Evolutionary conservation across 2,113 vertebrate genomes (phyloP), one percentile per base, ranked within the genome.

Genomic region (Scalopus aquaticus): DNA sequence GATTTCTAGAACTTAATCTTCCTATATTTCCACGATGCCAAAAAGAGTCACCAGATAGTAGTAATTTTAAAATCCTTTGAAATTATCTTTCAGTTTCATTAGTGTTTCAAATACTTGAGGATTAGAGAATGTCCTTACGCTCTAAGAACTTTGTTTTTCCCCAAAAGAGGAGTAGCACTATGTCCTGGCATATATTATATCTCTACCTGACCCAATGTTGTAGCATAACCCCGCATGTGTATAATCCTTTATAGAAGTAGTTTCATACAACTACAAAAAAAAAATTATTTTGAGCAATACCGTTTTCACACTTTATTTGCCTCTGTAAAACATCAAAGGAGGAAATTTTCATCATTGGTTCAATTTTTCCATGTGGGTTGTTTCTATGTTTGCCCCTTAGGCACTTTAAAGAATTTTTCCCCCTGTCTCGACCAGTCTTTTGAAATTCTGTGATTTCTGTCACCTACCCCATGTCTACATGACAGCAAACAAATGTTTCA

Each of bases 401-500:
- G 3, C 2, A 89, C 37, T 51, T 96, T 70, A 80, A 91, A 37
- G 2, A 65, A 3, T 28, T 73, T 26, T 86, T 79, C 73, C 35
- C n/a, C 35, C 60, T 64, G 35, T 46, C 51, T 70, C 15, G 0
- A 2, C 35, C 93, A 58, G 30, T 84, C 54, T 81, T 94, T 83
- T 90, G 79, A 90, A 93, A 95, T 73, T 69, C 37, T 92, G 22
- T 93, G 44, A 93, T 92, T 91, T 95, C 58, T 91, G 35, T 90
- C 89, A 92, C 32, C 42, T 85, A 78, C 84, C 13, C 2, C 42
- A 60, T 76, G 49, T 91, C 77, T 93, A 54, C 72, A 81, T 92
- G 94, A 69, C 87, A 94, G 80, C 28, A 94, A 90, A 91, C 74
- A 94, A 91, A 89, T 91, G 39, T 88, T 93, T 96, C 22, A 39